Evolutionary conservation across 2,888 invertebrate genomes (phyloP).

Genomic region (Apotomis capreana): DNA sequence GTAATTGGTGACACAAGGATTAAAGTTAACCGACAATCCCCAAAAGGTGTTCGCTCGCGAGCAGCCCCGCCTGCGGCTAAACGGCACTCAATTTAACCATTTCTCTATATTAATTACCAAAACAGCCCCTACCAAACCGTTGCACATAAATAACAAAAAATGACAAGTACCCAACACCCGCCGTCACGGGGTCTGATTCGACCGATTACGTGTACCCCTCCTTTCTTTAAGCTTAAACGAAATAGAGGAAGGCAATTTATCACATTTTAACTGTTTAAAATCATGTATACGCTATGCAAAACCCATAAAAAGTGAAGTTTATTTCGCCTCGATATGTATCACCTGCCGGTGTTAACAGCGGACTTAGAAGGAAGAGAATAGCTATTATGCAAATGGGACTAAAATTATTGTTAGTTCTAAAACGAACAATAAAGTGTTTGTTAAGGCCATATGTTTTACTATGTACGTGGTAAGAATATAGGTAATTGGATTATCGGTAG

Average conservation of each 20-base stretch:
- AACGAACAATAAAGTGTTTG: not conserved
- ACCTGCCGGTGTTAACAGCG: slow-evolving; percentile 54
- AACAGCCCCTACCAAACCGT: slow-evolving; percentile 60
- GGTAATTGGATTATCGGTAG: too few relatives aligned
- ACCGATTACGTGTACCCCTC: slow-evolving; percentile 63
- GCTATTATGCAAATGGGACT: slow-evolving; percentile 30
- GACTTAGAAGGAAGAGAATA: slow-evolving; percentile 26
- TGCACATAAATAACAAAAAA: slow-evolving; percentile 72
- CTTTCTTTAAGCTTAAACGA: slow-evolving; percentile 59
- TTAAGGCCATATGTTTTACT: not conserved
- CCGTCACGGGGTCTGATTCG: slow-evolving; percentile 88
- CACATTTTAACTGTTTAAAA: slow-evolving; percentile 61
- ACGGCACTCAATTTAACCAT: slow-evolving; percentile 69
- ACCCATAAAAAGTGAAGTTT: slow-evolving; percentile 55
- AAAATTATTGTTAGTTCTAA: slow-evolving; percentile 3
- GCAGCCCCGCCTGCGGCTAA: slow-evolving; percentile 64
- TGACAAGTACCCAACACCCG: slow-evolving; percentile 55
- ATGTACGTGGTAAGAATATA: too few relatives aligned
- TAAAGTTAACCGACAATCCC: slow-evolving; percentile 52
- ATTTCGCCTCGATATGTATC: slow-evolving; percentile 49
- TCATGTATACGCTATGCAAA: slow-evolving; percentile 56
- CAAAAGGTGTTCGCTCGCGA: slow-evolving; percentile 65
- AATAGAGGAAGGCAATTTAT: slow-evolving; percentile 69
- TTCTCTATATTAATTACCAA: slow-evolving; percentile 75
- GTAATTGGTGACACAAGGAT: slow-evolving; percentile 59